Percentiles rank a stretch among this genome's conserved stretches.
These are phyloP conservation scores for Anagrus nilaparvatae DNA, from an alignment of 1,140 invertebrate genomes.

Conservation along the genomic window DNA sequence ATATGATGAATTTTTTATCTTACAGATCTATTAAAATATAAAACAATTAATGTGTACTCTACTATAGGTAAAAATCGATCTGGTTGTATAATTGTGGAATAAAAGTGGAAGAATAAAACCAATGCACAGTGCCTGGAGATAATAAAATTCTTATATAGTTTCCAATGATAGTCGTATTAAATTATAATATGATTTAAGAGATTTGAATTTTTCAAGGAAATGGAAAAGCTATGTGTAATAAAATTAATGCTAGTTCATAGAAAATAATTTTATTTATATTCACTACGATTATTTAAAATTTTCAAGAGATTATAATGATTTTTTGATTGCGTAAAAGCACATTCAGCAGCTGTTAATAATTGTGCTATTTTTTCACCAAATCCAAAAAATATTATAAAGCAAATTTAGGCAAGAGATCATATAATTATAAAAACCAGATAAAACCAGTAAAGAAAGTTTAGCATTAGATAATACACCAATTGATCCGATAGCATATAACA, in stretches of 20 bases:
- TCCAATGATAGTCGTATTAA: constrained; percentile 96
- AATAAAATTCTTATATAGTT: constrained; percentile 94
- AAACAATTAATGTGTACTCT: constrained; percentile 92
- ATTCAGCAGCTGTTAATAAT: constrained; percentile 91
- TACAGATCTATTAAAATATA: constrained; percentile 95
- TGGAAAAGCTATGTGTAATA: constrained; percentile 92
- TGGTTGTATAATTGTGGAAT: too few species aligned
- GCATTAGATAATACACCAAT: constrained; percentile 25
- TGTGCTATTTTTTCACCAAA: constrained; percentile 95
- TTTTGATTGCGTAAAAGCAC: constrained; percentile 96
- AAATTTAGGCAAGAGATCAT: constrained; percentile 53
- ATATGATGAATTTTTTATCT: constrained; percentile 97
- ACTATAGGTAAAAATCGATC: constrained; percentile 87
- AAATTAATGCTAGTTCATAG: constrained; percentile 94
- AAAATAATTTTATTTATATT: constrained; percentile 95
- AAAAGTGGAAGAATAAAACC: constrained; percentile 96
- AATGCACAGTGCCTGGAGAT: constrained; percentile 88
- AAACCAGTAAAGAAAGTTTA: too few species aligned
- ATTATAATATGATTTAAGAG: constrained; percentile 88
- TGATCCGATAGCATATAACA: constrained; percentile 57
- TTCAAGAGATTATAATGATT: constrained; percentile 84
- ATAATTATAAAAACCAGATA: too few species aligned
- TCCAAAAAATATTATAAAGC: constrained; percentile 78
- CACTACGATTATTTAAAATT: constrained; percentile 94
- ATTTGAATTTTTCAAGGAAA: constrained; percentile 92